phyloP scores from a whole-genome alignment of 1,140 invertebrate species.

The Lineus longissimus region DNA sequence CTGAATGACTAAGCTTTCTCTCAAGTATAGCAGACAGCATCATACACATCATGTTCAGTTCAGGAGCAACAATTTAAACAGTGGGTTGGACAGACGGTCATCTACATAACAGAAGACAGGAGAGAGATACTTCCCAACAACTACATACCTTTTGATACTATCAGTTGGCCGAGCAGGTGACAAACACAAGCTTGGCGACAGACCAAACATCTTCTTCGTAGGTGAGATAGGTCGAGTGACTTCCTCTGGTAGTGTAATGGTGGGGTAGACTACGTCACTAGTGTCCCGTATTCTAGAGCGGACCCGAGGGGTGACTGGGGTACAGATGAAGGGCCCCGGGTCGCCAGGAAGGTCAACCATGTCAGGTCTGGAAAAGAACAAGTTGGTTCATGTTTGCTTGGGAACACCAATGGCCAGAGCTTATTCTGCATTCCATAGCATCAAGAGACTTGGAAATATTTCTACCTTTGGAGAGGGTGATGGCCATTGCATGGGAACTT shows the following conservation, averaged over 20 bases:
- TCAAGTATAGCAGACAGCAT: constrained; percentile 7
- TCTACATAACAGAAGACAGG: too few relatives aligned
- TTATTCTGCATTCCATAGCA: neutral
- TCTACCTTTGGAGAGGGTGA: too few relatives aligned
- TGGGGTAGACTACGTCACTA: neutral
- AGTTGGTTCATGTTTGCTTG: neutral
- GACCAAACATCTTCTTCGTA: neutral
- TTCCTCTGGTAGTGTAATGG: neutral
- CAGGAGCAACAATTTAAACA: too few relatives aligned
- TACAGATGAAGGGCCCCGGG: constrained; percentile 31
- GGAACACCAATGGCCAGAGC: neutral
- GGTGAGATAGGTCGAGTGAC: constrained; percentile 4
- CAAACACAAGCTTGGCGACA: neutral
- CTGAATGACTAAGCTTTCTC: constrained; percentile 2
- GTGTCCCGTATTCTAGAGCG: constrained; percentile 17
- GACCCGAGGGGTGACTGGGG: constrained; percentile 26
- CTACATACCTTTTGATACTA: neutral
- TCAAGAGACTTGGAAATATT: too few relatives aligned
- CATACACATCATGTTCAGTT: too few relatives aligned
- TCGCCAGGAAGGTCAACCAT: constrained; percentile 4
- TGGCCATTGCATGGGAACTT: too few relatives aligned
- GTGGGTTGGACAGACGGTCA: too few relatives aligned
- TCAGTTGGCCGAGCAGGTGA: neutral
- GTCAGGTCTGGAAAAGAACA: constrained; percentile 13
- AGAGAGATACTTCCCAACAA: constrained; percentile 7